Evolutionary conservation across 1,140 invertebrate genomes (phyloP), one percentile per base, ranked within the genome.

Genomic region (Heliconius hermathena): DNA sequence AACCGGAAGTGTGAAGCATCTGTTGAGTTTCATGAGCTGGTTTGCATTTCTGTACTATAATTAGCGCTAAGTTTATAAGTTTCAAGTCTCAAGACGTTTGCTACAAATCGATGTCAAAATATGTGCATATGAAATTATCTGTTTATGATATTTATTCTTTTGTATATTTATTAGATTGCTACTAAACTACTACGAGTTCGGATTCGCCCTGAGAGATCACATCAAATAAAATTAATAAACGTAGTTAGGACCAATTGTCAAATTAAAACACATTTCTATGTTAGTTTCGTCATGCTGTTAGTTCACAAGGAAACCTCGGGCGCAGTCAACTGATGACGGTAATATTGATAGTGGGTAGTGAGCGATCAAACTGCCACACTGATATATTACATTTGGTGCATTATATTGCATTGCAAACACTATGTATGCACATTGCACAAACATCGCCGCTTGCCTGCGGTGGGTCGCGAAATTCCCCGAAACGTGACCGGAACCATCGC

Each of bases 401-500:
- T 74, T 66, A 66, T 29, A 74, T 73, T 76, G 76, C 52, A 74
- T 41, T 60, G 77, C 73, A 71, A 78, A 78, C 77, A 73, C 71
- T 81, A 74, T 46, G 26, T 78, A 75, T 66, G 60, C 60, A 66
- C 60, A 66, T 78, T 80, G 84, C 83, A 81, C 84, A 85, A 84
- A 87, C 82, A 85, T 83, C 83, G 79, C 84, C 87, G 94, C 95
- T 95, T 95, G 95, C 95, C 95, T 95, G 94, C 95, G 94, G 92
- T 98, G 97, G 60, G 97, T 97, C 46, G 97, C 97, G 93, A 98
- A 98, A 95, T 98, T 98, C 82, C 97, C 97, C 26, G 97, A 98
- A 41, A 98, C 96, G 93, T 98, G 97, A 80, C 98, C 97, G 60
- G 97, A 97, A 38, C 98, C 98, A 93, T 98, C 97, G 93, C 98